Conservation (phyloP, 1,140 invertebrate species). For the Ceratina calcarata region DNA sequence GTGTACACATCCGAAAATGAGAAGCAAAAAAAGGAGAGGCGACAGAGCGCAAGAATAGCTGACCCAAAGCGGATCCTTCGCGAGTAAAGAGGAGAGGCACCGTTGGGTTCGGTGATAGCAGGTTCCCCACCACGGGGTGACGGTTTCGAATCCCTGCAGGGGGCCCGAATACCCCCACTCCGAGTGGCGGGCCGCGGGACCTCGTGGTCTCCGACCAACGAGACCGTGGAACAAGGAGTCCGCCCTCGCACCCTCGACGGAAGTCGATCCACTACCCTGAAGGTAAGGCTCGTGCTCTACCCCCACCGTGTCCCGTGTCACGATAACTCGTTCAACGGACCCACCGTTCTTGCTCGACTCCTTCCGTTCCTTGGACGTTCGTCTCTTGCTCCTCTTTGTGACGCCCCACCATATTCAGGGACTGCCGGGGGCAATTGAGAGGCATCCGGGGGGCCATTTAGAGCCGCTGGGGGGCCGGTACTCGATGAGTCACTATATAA, state of each 20-base stretch:
- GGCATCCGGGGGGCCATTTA: constrained; percentile 52
- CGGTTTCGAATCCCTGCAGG: constrained; percentile 43
- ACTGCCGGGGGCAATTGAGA: constrained; percentile 51
- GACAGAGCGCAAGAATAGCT: neutral
- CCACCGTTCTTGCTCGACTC: constrained; percentile 40
- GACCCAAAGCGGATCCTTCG: constrained; percentile 33
- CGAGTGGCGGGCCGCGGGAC: constrained; percentile 17
- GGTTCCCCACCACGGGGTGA: constrained; percentile 27
- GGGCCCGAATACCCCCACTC: constrained; percentile 50
- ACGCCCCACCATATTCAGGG: constrained; percentile 55
- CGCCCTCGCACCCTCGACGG: constrained; percentile 63
- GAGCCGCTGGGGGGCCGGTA: constrained; percentile 67
- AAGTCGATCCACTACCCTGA: constrained; percentile 37
- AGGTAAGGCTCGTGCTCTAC: constrained; percentile 41
- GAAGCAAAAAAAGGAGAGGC: neutral
- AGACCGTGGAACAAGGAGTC: constrained; percentile 47
- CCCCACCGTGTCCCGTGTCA: constrained; percentile 53
- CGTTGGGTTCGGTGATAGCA: constrained; percentile 24
- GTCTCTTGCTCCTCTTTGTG: constrained; percentile 48
- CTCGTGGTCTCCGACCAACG: constrained; percentile 58
- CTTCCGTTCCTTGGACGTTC: constrained; percentile 38
- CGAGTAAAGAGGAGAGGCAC: constrained; percentile 34
- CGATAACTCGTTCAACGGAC: constrained; percentile 34
- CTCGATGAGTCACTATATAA: constrained; percentile 80
- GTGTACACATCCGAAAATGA: neutral